A percentile compares a stretch with the other conserved stretches of the same genome.
Conservation (phyloP, 1,140 invertebrate genomes). For the Ceratoteleas bidentatus region DNA sequence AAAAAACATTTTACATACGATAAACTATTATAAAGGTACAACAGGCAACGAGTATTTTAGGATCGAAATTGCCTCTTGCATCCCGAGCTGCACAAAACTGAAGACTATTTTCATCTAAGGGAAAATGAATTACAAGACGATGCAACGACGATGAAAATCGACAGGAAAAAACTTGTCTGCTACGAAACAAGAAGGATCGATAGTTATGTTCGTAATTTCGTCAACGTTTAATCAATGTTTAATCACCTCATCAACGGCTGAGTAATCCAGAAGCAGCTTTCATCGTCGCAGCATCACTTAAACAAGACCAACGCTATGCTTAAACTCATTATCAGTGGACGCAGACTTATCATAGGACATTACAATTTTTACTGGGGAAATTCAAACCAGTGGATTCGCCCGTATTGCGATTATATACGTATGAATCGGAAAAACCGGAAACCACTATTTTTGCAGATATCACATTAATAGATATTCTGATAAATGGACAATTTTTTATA, state of each 20-base stretch:
- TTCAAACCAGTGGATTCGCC: no score
- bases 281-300: constrained; percentile 59
- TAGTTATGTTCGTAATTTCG: constrained; percentile 78
- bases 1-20: no score
- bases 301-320: constrained; percentile 71
- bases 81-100: neutral
- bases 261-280: constrained; percentile 74
- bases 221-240: constrained; percentile 78
- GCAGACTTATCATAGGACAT: constrained; percentile 38
- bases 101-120: constrained; percentile 42
- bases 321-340: constrained; percentile 73
- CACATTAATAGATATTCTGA: no score
- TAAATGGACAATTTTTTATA: no score
- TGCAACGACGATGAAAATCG: constrained; percentile 32
- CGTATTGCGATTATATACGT: no score
- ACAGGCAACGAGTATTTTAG: constrained; percentile 7
- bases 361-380: constrained; percentile 27
- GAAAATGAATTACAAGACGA: constrained; percentile 56
- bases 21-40: constrained; percentile 2
- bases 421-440: no score
- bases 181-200: constrained; percentile 68
- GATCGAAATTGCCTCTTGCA: constrained; percentile 29
- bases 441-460: no score
- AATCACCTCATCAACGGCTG: constrained; percentile 76
- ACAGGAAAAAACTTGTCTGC: constrained; percentile 35